A percentile compares a stretch with the other conserved stretches of the same genome.
Evolutionary conservation across 1,140 invertebrate species (phyloP).

Genomic region (Drosophila tristis): DNA sequence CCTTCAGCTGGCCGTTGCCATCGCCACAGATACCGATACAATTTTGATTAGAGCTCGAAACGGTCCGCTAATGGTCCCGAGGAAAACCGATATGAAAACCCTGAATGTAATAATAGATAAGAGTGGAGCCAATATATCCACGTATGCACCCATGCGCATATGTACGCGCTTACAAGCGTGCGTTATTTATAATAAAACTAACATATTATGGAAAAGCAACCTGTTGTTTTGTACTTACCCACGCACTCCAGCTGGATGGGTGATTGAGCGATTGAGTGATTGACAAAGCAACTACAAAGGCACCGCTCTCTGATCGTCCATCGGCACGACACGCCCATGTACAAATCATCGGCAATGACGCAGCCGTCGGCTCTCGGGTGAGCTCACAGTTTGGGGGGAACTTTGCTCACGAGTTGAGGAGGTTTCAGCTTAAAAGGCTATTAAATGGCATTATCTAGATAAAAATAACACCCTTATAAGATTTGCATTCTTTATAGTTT

Average conservation of each 20-base stretch:
- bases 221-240: neutral
- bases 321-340: conserved; percentile 14
- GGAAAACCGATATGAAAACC: conserved; percentile 7
- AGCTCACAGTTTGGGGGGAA: too few relatives aligned
- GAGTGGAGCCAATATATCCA: conserved; percentile 25
- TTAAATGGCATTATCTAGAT: too few relatives aligned
- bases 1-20: conserved; percentile 51
- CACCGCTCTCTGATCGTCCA: neutral
- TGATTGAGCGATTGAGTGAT: neutral
- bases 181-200: conserved; percentile 55
- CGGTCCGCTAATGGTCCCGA: conserved; percentile 6
- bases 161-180: neutral
- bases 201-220: conserved; percentile 26
- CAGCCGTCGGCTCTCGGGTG: neutral
- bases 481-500: too few relatives aligned
- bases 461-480: too few relatives aligned
- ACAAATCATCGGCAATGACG: neutral
- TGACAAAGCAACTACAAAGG: neutral
- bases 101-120: conserved; percentile 44
- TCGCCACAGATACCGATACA: neutral
- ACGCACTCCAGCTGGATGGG: neutral
- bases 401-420: too few relatives aligned
- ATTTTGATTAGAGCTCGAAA: neutral
- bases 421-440: too few relatives aligned
- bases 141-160: too few relatives aligned